These are phyloP conservation scores for Quadroppia sp. DNA, from an alignment of 2,888 invertebrate species.

Conservation along the genomic window DNA sequence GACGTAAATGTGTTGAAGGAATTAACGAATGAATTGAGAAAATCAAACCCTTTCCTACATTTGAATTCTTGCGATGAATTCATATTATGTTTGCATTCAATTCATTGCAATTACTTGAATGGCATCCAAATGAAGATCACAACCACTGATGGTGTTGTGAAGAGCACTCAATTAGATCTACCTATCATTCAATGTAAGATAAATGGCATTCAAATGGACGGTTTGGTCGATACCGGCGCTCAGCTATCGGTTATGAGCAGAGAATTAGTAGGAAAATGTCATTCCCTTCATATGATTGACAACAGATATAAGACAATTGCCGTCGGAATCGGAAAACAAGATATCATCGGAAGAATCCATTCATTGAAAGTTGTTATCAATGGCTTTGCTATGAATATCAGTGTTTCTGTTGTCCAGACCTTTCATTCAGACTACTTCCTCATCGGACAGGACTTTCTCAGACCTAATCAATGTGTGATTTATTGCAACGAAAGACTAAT, in stretches of 20 bases:
- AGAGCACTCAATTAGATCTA: background rate
- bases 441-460: conserved; percentile 14
- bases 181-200: conserved; percentile 5
- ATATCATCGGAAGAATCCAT: conserved; percentile 1
- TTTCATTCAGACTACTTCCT: background rate
- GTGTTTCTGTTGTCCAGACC: background rate
- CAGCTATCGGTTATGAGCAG: background rate
- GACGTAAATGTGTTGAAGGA: background rate
- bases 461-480: background rate
- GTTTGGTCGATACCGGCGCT: background rate
- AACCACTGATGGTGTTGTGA: background rate
- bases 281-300: background rate
- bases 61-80: background rate
- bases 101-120: background rate
- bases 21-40: background rate
- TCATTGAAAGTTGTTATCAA: background rate
- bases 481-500: background rate
- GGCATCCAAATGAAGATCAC: background rate
- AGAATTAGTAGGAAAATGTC: background rate
- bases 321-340: background rate
- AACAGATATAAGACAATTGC: background rate
- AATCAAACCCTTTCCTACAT: background rate
- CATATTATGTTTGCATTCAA: background rate
- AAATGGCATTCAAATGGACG: background rate
- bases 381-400: background rate